Percentiles rank a stretch among this genome's conserved stretches.
Evolutionary conservation across 2,113 vertebrate species (phyloP).

Genomic region (Myanophis thanlyinensis): DNA sequence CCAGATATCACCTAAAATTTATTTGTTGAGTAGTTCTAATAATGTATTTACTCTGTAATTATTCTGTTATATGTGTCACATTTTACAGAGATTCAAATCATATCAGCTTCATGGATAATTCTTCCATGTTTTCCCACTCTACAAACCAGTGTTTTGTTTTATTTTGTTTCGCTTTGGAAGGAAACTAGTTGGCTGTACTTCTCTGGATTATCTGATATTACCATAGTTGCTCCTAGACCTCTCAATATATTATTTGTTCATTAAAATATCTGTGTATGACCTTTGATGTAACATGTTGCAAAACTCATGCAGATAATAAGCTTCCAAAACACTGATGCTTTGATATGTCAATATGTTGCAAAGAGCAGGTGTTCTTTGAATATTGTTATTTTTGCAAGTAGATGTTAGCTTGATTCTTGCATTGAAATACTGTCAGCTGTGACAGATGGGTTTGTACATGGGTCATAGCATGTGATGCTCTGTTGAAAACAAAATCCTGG

Average conservation of each 20-base stretch:
- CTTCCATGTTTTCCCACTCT: not conserved
- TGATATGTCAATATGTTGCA: not conserved
- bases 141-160: not conserved
- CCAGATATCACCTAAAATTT: not conserved
- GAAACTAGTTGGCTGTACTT: not conserved
- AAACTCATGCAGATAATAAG: not conserved
- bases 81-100: not conserved
- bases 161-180: not conserved
- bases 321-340: not conserved
- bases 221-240: not conserved
- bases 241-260: not conserved
- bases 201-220: not conserved
- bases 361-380: not conserved
- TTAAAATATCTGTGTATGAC: not conserved
- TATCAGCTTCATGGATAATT: not conserved
- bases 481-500: not conserved
- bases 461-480: not conserved
- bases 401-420: not conserved
- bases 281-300: not conserved
- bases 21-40: not conserved
- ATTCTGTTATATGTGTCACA: not conserved
- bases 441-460: not conserved
- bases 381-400: not conserved
- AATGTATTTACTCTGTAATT: not conserved
- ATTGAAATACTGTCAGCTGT: not conserved